phyloP scores from a whole-genome alignment of 1,140 invertebrate genomes.

The Cotesia vestalis region DNA sequence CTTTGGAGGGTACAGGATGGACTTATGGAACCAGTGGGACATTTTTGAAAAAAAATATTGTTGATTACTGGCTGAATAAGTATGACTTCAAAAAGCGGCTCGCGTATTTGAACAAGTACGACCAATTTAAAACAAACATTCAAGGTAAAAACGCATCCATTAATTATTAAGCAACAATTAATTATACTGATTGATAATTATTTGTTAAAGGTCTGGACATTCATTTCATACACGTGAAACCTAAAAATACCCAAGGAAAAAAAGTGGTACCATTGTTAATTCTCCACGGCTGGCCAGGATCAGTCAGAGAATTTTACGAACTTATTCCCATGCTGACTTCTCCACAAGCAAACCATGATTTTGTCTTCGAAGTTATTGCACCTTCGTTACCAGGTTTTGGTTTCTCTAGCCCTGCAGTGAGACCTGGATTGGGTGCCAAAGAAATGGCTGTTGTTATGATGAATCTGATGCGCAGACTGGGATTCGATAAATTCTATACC shows the following conservation, averaged over 20 bases:
- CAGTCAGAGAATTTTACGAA: constrained; percentile 83
- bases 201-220: constrained; percentile 72
- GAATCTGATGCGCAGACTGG: constrained; percentile 83
- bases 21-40: constrained; percentile 81
- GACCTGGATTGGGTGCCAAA: constrained; percentile 71
- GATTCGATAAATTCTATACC: constrained; percentile 76
- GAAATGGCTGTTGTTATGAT: constrained; percentile 79
- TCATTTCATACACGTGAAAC: constrained; percentile 77
- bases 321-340: constrained; percentile 74
- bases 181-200: background rate
- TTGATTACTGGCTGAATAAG: constrained; percentile 76
- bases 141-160: constrained; percentile 66
- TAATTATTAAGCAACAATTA: too few relatives aligned
- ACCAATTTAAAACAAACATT: constrained; percentile 78
- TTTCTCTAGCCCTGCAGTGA: constrained; percentile 76
- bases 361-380: constrained; percentile 81
- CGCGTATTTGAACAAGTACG: constrained; percentile 73
- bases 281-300: constrained; percentile 89
- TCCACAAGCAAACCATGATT: constrained; percentile 67
- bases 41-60: constrained; percentile 70
- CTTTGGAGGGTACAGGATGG: constrained; percentile 76
- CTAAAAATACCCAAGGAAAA: constrained; percentile 57
- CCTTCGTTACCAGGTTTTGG: constrained; percentile 88
- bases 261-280: constrained; percentile 75
- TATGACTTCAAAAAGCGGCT: constrained; percentile 81